Conservation (phyloP, 2,113 vertebrate genomes). For the Copsychus sechellarum region DNA sequence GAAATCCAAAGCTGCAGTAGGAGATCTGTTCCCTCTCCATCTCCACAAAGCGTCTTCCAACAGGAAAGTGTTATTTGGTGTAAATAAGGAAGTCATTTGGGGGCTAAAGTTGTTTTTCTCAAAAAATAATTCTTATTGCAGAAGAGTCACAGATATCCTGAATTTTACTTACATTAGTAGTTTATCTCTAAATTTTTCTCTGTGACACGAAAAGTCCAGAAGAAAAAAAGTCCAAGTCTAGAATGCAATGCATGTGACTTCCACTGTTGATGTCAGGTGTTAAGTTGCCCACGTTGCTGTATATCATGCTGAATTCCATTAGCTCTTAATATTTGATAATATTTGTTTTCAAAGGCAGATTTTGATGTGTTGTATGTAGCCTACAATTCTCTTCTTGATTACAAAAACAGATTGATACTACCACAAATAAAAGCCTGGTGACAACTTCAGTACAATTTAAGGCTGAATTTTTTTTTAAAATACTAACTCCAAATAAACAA, state of each 20-base stretch:
- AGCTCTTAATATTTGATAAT: neutral
- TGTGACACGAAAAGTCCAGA: neutral
- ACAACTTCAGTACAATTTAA: neutral
- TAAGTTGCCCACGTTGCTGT: neutral
- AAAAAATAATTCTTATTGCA: conserved; percentile 10
- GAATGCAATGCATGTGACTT: neutral
- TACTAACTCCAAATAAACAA: fast-evolving
- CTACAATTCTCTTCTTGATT: neutral
- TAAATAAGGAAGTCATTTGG: neutral
- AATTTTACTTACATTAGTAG: neutral
- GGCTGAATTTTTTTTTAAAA: neutral
- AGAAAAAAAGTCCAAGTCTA: neutral
- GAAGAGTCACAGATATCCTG: neutral
- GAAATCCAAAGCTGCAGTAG: neutral
- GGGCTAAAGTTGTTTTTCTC: neutral
- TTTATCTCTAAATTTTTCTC: neutral
- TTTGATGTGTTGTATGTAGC: neutral
- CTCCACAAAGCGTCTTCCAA: neutral
- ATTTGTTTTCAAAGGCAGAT: neutral
- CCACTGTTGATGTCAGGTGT: neutral
- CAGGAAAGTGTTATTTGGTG: neutral
- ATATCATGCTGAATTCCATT: neutral
- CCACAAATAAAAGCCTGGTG: neutral
- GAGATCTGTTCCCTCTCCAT: neutral
- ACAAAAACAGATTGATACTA: neutral